Base-by-base conservation (phyloP, 2,113 vertebrate species). In the Suncus etruscus region DNA sequence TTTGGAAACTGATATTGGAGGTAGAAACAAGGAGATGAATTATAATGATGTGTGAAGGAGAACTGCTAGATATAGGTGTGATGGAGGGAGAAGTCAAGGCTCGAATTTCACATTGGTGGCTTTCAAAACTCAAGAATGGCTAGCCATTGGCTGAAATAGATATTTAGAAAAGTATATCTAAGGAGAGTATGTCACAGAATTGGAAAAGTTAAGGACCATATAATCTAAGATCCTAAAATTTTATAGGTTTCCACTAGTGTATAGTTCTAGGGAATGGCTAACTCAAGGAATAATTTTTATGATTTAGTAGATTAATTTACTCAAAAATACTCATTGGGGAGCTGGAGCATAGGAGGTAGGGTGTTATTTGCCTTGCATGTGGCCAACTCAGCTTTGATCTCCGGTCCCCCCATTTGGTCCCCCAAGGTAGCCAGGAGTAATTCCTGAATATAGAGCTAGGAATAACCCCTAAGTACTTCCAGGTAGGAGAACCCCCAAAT, bases 211-310 rank as follows among this genome's bases (percentile, higher is more conserved):
- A 79, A 85, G 70, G 86, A 48, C 27, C 12, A 66, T 16, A 39
- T 32, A 45, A 18, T 9, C 58, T 74, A 25, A 51, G 86, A 58
- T 39, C 11, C 15, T 91, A 11, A 50, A 47, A 75, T 83, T 73
- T 82, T 77, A 88, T 58, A 58, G 65, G 45, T 74, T 74, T 89
- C 39, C 74, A 89, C n/a, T 75, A n/a, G 5, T 79, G 27, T 8
- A 1, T 11, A 79, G 47, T n/a, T 84, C 79, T 48, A 69, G 68
- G 32, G 29, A 18, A 54, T 70, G 47, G 18, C 63, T 25, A 89
- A 51, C 3, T 14, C 58, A 4, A 77, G 11, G 32, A 39, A 74
- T 22, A 48, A 83, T 15, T 48, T 39, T 73, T 77, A 54, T 25
- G n/a, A 22, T 68, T 45, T 31, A 16, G n/a, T 47, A 25, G 12